Evolutionary conservation across 2,113 vertebrate genomes (phyloP), one percentile per base, ranked within the genome.

Genomic region (Cephalopholis sonnerati): DNA sequence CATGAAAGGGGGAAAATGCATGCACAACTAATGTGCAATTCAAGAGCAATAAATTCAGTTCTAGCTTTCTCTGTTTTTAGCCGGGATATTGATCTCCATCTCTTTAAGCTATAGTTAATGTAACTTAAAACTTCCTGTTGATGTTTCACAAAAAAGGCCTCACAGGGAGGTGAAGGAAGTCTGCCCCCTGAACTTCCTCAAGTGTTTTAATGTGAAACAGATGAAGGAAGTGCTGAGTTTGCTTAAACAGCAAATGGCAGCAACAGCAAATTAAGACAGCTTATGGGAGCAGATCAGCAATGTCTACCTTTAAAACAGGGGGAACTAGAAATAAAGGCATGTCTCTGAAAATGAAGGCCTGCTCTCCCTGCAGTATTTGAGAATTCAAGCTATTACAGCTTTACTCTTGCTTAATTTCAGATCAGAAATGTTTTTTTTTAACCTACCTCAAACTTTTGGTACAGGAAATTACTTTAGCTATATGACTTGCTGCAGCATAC

Each of bases 171-270:
- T 63, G 39, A 61, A 46, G 22, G 18, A 50, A 55, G 25, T 63
- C 22, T n/a, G 25, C 39, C 50, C 54, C 41, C 57, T 64, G 9
- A 81, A 58, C 73, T 80, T 25, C 77, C 63, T n/a, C 27, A 54
- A 74, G 72, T 70, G 48, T 57, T 58, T 75, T 87, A 68, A 81
- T 84, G n/a, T 79, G 78, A 73, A 82, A 75, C 84, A 79, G 78
- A 87, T 79, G 84, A 78, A 57, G 3, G 27, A 75, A 55, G 57
- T 64, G 82, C 79, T 77, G 82, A 54, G 18, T 65, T 82, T 84
- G 58, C 81, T 20, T 77, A 61, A 82, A 76, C 55, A 64, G 25
- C 57, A 65, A 75, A 82, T 62, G 41, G 55, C 65, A 70, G 74
- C 54, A 81, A 57, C 64, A 81, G 61, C 48, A 64, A 76, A 82